Evolutionary conservation across 2,888 invertebrate genomes (phyloP), one percentile per base, ranked within the genome.

Genomic region (Drosophila anomelani): DNA sequence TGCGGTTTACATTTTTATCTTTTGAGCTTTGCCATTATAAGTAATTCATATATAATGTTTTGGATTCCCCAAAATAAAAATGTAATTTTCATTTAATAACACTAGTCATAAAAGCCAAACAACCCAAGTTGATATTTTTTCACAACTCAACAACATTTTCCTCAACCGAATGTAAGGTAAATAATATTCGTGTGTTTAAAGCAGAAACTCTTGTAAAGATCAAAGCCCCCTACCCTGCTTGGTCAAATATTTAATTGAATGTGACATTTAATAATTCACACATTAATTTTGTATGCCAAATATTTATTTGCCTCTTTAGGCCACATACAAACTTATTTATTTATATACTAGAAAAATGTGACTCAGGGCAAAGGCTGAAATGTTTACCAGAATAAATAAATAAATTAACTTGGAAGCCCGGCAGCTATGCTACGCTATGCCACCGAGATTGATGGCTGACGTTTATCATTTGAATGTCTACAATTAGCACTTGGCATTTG

Each of bases 401-500:
- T 55, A 55, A 67, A 63, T 66, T 43, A 49, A 10, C 39, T 38
- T 12, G 8, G 17, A 20, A 38, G 51, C 36, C 32, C 9, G 15
- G 15, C 34, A 34, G 49, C 34, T 34, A 53, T 53, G 23, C 23
- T n/a, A 20, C 26, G 39, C 32, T 10, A n/a, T 34, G 39, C 67
- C 23, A 17, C 0, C 17, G 26, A 56, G 68, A 70, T 68, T 70
- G 58, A 70, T 68, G 70, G 39, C 46, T 59, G 59, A 32, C 60
- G 44, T 70, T 70, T 70, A 70, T 54, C 71, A 70, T 57, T 41
- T 47, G 59, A 70, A 69, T 69, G 60, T 69, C 49, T 17, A 15
- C 69, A 69, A 69, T 69, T 69, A 68, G 68, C 68, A 68, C 68
- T 56, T 38, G 34, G 36, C 17, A 47, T 55, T 41, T 41, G 47